phyloP scores from a whole-genome alignment of 2,797 vertebrate genomes.

The Mormyrus hasselquistii region DNA sequence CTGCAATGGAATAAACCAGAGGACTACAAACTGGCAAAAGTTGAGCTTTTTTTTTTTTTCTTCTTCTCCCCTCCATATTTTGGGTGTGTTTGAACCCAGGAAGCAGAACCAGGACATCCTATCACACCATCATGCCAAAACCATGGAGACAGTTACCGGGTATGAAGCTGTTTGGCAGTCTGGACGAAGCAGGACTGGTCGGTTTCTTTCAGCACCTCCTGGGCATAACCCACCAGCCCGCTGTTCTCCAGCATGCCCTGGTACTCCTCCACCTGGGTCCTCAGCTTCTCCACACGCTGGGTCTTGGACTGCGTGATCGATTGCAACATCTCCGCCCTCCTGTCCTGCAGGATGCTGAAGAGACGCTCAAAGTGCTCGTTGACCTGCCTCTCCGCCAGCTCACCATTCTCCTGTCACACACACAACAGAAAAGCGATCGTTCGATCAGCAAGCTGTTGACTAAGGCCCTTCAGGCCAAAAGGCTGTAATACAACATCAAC shows the following conservation, averaged over 20 bases:
- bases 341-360: slow-evolving; percentile 78
- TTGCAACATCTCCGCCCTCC: slow-evolving; percentile 73
- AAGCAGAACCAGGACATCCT: background rate
- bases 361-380: slow-evolving; percentile 81
- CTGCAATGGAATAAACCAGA: background rate
- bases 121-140: background rate
- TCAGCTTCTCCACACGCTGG: slow-evolving; percentile 74
- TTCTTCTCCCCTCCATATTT: no score
- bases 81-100: no score
- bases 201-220: slow-evolving; percentile 95
- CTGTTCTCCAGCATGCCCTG: slow-evolving; percentile 94
- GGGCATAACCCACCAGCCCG: slow-evolving; percentile 92
- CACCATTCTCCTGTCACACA: slow-evolving; percentile 67
- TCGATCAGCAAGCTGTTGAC: background rate
- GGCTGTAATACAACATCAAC: background rate
- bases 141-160: slow-evolving; percentile 63
- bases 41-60: no score
- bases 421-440: background rate
- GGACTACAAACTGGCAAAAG: background rate
- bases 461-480: background rate
- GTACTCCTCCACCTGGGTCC: slow-evolving; percentile 83
- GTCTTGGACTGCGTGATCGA: slow-evolving; percentile 77
- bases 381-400: slow-evolving; percentile 74
- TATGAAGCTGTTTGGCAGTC: slow-evolving; percentile 90
- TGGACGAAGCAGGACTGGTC: slow-evolving; percentile 97